These are phyloP conservation scores for Euphonia xanthogaster DNA, from an alignment of 2,797 vertebrate genomes.

Conservation along the genomic window DNA sequence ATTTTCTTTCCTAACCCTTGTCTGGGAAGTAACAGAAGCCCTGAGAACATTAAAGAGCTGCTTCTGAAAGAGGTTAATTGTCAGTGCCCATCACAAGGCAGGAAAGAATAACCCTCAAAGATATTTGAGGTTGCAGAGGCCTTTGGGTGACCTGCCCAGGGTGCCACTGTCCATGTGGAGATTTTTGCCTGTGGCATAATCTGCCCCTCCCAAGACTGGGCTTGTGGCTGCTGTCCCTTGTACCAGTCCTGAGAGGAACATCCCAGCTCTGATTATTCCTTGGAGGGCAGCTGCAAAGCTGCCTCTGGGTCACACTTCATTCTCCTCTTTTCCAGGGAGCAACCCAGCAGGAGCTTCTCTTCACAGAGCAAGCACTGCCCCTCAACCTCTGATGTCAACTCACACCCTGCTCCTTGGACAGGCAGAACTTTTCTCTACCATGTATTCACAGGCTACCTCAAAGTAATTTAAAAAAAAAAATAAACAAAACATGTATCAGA, in stretches of 20 bases:
- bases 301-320: background rate
- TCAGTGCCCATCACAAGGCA: background rate
- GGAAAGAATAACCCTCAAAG: background rate
- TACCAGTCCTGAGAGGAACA: background rate
- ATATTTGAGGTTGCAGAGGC: background rate
- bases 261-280: background rate
- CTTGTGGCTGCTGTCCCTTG: background rate
- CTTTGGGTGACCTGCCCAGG: background rate
- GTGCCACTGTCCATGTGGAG: fast-evolving
- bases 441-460: background rate
- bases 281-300: background rate
- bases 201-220: background rate
- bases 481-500: background rate
- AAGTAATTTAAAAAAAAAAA: background rate
- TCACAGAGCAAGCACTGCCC: background rate
- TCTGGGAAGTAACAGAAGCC: background rate
- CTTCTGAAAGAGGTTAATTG: background rate
- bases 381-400: background rate
- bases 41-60: background rate
- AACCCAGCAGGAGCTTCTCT: background rate
- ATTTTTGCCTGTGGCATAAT: background rate
- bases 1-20: background rate
- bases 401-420: background rate
- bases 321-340: background rate
- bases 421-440: background rate